Conservation (phyloP, 2,888 invertebrate species). For the Sinhomidia bicolor region DNA sequence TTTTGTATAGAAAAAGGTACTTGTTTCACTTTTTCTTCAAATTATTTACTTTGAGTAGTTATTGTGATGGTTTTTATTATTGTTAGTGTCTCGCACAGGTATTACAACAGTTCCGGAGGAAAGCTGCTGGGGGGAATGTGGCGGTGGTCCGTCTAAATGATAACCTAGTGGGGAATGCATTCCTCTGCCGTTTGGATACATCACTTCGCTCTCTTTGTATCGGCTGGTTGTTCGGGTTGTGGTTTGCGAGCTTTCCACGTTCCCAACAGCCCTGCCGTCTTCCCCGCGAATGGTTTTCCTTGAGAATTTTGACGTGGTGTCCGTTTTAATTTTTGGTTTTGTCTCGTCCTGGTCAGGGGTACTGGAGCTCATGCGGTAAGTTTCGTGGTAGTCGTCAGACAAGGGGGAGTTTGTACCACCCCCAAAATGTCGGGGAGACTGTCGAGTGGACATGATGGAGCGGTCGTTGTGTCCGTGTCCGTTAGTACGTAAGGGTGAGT, state of each 20-base stretch:
- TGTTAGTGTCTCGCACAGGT: conserved; percentile 79
- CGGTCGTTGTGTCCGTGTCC: conserved; percentile 26
- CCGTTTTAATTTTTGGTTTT: conserved; percentile 79
- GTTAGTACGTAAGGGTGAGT: conserved; percentile 69
- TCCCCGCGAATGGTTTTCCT: conserved; percentile 76
- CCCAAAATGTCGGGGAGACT: conserved; percentile 76
- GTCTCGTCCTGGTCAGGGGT: conserved; percentile 79
- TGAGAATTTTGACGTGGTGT: conserved; percentile 80
- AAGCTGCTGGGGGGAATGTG: conserved; percentile 75
- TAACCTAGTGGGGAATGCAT: conserved; percentile 76
- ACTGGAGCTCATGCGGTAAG: conserved; percentile 80
- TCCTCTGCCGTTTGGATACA: conserved; percentile 80
- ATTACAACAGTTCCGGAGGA: conserved; percentile 80
- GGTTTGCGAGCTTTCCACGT: conserved; percentile 78
- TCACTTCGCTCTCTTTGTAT: conserved; percentile 79
- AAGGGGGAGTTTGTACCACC: conserved; percentile 77
- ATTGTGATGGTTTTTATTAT: conserved; percentile 75
- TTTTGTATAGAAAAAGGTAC: background rate
- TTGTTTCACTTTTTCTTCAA: background rate
- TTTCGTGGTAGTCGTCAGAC: conserved; percentile 80
- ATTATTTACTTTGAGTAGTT: background rate
- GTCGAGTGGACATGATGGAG: conserved; percentile 66
- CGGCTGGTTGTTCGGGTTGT: conserved; percentile 79
- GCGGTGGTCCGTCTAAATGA: conserved; percentile 64
- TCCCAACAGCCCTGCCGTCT: conserved; percentile 79